These are phyloP conservation scores for Ibycter americanus DNA, from an alignment of 2,797 vertebrate genomes.

Conservation along the genomic window DNA sequence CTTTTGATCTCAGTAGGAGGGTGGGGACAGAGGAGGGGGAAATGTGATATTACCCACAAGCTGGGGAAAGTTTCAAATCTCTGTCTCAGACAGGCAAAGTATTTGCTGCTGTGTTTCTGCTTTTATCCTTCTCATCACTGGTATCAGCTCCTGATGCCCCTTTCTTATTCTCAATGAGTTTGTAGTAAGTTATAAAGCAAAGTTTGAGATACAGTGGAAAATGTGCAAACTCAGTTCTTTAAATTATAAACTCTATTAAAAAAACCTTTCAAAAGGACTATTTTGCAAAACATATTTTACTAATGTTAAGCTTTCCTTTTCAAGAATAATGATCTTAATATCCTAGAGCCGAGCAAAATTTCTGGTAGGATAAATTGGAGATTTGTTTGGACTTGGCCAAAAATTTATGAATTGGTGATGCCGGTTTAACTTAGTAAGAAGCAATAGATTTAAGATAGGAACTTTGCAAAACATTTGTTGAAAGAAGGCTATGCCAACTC, in stretches of 20 bases:
- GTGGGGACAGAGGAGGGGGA: slow-evolving; percentile 42
- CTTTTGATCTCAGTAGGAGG: slow-evolving; percentile 68
- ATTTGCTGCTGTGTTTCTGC: slow-evolving; percentile 27
- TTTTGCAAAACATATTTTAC: background rate
- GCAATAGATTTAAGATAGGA: background rate
- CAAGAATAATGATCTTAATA: background rate
- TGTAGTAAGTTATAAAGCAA: background rate
- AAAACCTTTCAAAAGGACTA: background rate
- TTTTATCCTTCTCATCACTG: slow-evolving; percentile 1
- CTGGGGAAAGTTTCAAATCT: slow-evolving; percentile 55
- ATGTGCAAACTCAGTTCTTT: background rate
- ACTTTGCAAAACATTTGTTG: background rate
- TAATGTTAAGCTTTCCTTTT: background rate
- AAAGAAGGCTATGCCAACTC: background rate
- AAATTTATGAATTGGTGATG: background rate
- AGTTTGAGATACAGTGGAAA: background rate
- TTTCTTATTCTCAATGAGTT: background rate
- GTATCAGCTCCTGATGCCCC: background rate
- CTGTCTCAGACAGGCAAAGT: background rate
- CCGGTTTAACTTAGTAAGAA: background rate
- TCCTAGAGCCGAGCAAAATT: background rate
- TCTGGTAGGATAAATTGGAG: background rate
- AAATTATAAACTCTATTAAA: background rate
- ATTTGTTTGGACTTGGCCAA: background rate
- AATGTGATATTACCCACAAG: slow-evolving; percentile 51